Conservation (phyloP, 2,888 invertebrate species). For the Saturnia japonica region DNA sequence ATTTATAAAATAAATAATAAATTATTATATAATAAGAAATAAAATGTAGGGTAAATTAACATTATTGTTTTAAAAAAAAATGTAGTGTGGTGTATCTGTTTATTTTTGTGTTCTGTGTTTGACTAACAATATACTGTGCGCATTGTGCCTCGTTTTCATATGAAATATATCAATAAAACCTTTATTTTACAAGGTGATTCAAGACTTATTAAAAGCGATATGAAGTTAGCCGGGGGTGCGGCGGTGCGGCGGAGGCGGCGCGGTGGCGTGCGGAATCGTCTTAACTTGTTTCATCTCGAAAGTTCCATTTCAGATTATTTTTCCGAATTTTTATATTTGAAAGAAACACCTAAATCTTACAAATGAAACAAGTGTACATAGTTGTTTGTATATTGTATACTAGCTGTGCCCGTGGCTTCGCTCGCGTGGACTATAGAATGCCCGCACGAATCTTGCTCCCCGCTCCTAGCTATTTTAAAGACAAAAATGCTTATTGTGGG, state of each 20-base stretch:
- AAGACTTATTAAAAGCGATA: not conserved
- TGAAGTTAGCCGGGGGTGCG: too few relatives aligned
- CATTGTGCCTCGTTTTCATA: not conserved
- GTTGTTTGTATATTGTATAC: too few relatives aligned
- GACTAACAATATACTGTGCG: not conserved
- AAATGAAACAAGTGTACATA: not conserved
- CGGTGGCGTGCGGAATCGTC: not conserved
- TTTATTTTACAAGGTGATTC: not conserved
- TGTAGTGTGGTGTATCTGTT: not conserved
- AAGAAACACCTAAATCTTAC: not conserved
- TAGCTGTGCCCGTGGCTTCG: too few relatives aligned
- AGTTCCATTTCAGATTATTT: not conserved
- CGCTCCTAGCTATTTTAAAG: too few relatives aligned
- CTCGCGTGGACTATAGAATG: too few relatives aligned
- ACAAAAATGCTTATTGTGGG: too few relatives aligned
- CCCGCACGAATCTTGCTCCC: too few relatives aligned
- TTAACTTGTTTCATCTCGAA: not conserved
- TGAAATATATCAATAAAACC: not conserved
- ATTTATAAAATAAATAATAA: too few relatives aligned
- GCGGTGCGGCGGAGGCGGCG: too few relatives aligned
- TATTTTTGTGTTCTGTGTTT: not conserved
- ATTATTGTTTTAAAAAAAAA: not conserved
- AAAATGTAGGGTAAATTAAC: not conserved
- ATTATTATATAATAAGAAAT: too few relatives aligned
- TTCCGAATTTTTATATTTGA: not conserved